phyloP scores from a whole-genome alignment of 2,797 vertebrate species.

The Lacerta agilis region DNA sequence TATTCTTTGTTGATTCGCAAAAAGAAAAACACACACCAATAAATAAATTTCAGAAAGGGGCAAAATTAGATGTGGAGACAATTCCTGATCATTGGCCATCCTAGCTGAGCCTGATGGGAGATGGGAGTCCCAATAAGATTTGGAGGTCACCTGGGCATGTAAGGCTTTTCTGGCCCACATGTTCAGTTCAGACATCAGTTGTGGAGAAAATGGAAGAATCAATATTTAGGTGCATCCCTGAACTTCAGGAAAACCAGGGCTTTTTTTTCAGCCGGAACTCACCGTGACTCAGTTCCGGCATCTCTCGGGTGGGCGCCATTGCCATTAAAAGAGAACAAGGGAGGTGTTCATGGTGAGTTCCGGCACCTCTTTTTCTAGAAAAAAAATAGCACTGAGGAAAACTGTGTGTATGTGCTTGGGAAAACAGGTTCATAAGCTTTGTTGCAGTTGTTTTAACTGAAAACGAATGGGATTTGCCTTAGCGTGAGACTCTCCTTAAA shows the following conservation, averaged over 20 bases:
- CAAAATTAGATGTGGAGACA: no score
- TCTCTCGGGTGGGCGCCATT: no score
- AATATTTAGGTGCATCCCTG: neutral
- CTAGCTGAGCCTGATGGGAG: neutral
- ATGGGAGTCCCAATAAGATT: neutral
- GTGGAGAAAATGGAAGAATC: neutral
- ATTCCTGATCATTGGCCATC: neutral
- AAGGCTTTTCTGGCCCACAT: neutral
- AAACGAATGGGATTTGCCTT: neutral
- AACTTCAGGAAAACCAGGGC: conserved; percentile 1
- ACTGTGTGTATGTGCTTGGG: neutral
- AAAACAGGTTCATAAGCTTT: neutral
- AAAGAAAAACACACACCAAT: no score
- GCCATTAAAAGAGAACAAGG: no score
- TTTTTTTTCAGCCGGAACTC: no score
- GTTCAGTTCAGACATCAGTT: neutral
- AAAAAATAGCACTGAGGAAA: no score
- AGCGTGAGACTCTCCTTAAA: neutral
- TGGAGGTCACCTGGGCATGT: neutral
- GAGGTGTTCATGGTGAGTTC: no score
- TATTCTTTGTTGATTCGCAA: no score
- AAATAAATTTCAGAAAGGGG: no score
- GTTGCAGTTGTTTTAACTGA: neutral
- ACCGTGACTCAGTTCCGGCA: no score
- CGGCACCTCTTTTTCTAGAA: no score